A percentile compares a stretch with the other conserved stretches of the same genome.
phyloP scores from a whole-genome alignment of 1,140 invertebrate species.

The Mactra quadrangularis region DNA sequence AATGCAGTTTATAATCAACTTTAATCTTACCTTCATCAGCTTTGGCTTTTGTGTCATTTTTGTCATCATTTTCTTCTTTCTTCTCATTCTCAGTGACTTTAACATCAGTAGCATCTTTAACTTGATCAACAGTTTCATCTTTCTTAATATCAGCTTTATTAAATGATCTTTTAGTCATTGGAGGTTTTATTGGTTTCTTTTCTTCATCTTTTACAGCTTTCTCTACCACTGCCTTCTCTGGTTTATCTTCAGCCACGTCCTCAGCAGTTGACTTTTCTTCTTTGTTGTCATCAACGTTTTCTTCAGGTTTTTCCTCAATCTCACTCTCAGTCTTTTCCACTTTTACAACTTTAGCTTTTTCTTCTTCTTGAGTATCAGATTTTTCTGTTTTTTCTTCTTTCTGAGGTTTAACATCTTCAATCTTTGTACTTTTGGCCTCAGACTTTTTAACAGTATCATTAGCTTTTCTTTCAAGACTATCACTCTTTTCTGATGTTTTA shows the following conservation, averaged over 20 bases:
- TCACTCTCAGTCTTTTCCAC: not conserved
- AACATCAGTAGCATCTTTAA: not conserved
- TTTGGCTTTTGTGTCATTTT: constrained; percentile 4
- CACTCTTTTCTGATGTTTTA: constrained; percentile 13
- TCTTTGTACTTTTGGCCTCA: not conserved
- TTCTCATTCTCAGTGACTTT: constrained; percentile 3
- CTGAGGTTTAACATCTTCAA: not conserved
- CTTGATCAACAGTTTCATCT: constrained; percentile 21
- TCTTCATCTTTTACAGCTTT: constrained; percentile 9
- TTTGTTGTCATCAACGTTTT: not conserved
- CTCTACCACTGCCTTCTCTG: too few species aligned
- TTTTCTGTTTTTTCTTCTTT: too few species aligned
- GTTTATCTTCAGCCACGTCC: not conserved
- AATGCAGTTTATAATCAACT: too few species aligned
- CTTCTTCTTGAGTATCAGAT: too few species aligned
- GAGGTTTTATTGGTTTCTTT: constrained; percentile 15
- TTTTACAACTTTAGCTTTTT: not conserved
- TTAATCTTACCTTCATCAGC: not conserved
- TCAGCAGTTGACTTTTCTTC: not conserved
- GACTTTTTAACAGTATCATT: constrained; percentile 3
- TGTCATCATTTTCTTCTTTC: constrained; percentile 23
- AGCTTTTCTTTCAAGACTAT: constrained; percentile 21
- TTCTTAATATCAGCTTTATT: constrained; percentile 8
- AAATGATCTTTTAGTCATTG: constrained; percentile 2
- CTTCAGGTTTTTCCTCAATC: not conserved